Base-by-base conservation (phyloP, 2,113 vertebrate species). In the Gallinago paraguaiae region DNA sequence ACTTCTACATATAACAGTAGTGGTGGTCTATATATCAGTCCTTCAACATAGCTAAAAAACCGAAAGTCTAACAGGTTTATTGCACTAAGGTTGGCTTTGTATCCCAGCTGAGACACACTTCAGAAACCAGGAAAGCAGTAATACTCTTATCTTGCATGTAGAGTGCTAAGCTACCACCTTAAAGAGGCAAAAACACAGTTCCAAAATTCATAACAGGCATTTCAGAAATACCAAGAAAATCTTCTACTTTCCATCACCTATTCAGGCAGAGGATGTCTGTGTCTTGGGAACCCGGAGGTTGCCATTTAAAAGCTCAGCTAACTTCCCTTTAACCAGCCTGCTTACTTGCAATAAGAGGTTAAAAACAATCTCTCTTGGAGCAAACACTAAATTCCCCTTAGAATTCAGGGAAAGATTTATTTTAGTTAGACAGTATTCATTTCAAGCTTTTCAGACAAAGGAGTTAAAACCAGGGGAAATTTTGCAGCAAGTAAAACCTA, bases 111-210 rank as follows among this genome's bases (percentile, higher is more conserved):
- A 74, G 31, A 45, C 11, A 27, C 15, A 6, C 27, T 28, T 69
- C 37, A 33, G 48, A 46, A 69, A 41, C 6, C 18, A 54, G 27
- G 11, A 17, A 53, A 88, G 8, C 16, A 41, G 31, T 4, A 45
- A 39, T 10, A 13, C 23, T 28, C 17, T 18, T 5, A n/a, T 11
- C 20, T 25, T n/a, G 17, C 9, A 39, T 0, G 0, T 16, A 56
- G 30, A 33, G 8, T 9, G n/a, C n/a, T 61, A 43, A 76, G 28
- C 6, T 60, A 35, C 10, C 20, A 39, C 13, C 35, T 33, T 46
- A 16, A 16, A 54, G 9, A 4, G 6, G 15, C 22, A 53, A 16
- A 20, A 11, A 81, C 39, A 43, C 4, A 43, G 23, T 12, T 28
- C 3, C 63, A 82, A 24, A 25, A 60, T 20, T 6, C 17, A 24